These are phyloP conservation scores for Ganaspis sp. DNA, from an alignment of 1,140 invertebrate species.

Conservation along the genomic window DNA sequence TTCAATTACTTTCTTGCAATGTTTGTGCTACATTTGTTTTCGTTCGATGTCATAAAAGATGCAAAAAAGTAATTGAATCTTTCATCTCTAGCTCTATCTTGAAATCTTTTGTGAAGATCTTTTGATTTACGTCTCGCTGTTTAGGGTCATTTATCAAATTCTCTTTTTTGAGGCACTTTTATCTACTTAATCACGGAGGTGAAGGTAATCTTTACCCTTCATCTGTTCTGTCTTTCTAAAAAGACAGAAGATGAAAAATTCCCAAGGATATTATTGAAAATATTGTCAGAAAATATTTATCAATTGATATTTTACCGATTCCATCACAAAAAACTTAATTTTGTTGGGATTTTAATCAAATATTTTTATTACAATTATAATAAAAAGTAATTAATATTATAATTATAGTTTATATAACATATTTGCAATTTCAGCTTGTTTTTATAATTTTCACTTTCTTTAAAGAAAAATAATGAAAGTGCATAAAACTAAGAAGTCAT, in stretches of 20 bases:
- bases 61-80: conserved; percentile 29
- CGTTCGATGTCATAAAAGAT: background rate
- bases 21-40: background rate
- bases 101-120: conserved; percentile 1
- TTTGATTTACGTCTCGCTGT: conserved; percentile 20
- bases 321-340: no score
- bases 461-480: no score
- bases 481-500: no score
- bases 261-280: background rate
- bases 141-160: conserved; percentile 22
- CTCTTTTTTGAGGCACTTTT: conserved; percentile 1
- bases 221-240: conserved; percentile 17
- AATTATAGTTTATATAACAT: no score
- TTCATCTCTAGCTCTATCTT: conserved; percentile 13
- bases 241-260: conserved; percentile 11
- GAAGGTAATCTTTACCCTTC: conserved; percentile 27
- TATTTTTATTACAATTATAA: no score
- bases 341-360: no score
- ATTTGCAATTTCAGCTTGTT: no score
- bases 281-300: background rate
- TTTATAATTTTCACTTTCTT: no score
- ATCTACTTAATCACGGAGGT: conserved; percentile 28
- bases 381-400: no score
- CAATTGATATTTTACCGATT: background rate
- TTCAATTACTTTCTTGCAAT: no score